These are phyloP conservation scores for Melinaea menophilus DNA, from an alignment of 2,888 invertebrate genomes.

Conservation along the genomic window DNA sequence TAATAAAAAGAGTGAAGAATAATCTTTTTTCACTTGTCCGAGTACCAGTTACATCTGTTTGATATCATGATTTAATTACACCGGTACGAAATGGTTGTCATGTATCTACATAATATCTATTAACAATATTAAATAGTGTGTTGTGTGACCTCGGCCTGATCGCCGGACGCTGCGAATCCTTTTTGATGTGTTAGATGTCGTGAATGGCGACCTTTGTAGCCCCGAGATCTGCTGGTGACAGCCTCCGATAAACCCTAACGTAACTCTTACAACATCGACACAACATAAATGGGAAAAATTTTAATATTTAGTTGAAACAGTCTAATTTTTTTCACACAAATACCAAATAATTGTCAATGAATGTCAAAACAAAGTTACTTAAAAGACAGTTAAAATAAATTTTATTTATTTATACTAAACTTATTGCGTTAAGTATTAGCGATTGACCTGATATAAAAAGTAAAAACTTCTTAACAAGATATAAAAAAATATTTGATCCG, in stretches of 20 bases:
- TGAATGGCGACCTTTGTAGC: constrained; percentile 54
- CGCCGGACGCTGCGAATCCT: constrained; percentile 59
- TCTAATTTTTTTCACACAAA: constrained; percentile 55
- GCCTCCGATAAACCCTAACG: constrained; percentile 64
- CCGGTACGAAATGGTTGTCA: too few species aligned
- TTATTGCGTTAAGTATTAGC: constrained; percentile 14
- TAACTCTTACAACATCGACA: constrained; percentile 39
- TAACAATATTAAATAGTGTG: background rate
- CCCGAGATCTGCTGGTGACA: constrained; percentile 47
- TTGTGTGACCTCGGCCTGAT: constrained; percentile 38
- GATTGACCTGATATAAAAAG: constrained; percentile 26
- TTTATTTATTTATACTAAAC: constrained; percentile 16
- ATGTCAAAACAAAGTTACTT: too few species aligned
- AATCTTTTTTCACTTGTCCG: too few species aligned
- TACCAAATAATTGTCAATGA: constrained; percentile 48
- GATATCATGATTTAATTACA: too few species aligned
- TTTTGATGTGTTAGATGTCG: constrained; percentile 49
- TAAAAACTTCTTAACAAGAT: constrained; percentile 38
- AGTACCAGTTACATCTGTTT: too few species aligned
- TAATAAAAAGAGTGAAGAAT: too few species aligned
- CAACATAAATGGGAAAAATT: constrained; percentile 18
- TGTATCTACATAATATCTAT: too few species aligned
- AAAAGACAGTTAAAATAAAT: too few species aligned
- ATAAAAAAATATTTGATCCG: constrained; percentile 65
- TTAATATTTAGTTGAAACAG: constrained; percentile 29